Evolutionary conservation across 2,113 vertebrate species (phyloP), one percentile per base, ranked within the genome.

Genomic region (Thunnus maccoyii): DNA sequence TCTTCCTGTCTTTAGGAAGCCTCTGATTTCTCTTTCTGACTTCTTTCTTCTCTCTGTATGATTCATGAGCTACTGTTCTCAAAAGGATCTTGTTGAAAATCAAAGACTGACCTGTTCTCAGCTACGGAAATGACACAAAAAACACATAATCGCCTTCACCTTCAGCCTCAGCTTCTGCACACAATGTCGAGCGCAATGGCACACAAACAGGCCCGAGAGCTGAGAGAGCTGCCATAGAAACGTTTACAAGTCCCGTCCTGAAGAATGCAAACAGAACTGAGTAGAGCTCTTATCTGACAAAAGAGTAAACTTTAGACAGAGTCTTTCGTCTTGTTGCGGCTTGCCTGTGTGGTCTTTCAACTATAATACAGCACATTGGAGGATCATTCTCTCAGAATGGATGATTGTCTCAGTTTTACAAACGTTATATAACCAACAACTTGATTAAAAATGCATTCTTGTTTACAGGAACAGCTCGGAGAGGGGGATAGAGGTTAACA

Each of bases 221-320:
- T 6, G 72, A 55, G 65, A 7, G 56, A 47, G 83, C 77, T 86
- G 71, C 88, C 87, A 91, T 91, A 72, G 91, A 86, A 86, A 93
- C 90, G 63, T 91, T 92, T 93, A 92, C 91, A 89, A 70, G 92
- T 91, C 82, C 84, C 69, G 50, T 91, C 90, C 83, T 91, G 90
- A 92, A 87, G 87, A 92, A 93, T 89, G 86, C 87, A 92, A 93
- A 91, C 91, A 91, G 11, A 80, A 17, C 63, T 11, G 46, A 80
- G 80, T 27, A 0, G 2, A 48, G 82, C 68, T 78, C 88, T 91
- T 91, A 91, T 92, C 92, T 88, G 83, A 87, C 84, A 84, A 85
- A 79, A 86, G 81, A 89, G 84, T 90, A 76, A 84, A 91, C 86
- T 91, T 91, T 85, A 88, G 85, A 84, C 68, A 30, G 27, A 30